Percentiles rank a stretch among this genome's conserved stretches.
Conservation (phyloP, 2,113 vertebrate genomes). For the Otolemur garnettii region DNA sequence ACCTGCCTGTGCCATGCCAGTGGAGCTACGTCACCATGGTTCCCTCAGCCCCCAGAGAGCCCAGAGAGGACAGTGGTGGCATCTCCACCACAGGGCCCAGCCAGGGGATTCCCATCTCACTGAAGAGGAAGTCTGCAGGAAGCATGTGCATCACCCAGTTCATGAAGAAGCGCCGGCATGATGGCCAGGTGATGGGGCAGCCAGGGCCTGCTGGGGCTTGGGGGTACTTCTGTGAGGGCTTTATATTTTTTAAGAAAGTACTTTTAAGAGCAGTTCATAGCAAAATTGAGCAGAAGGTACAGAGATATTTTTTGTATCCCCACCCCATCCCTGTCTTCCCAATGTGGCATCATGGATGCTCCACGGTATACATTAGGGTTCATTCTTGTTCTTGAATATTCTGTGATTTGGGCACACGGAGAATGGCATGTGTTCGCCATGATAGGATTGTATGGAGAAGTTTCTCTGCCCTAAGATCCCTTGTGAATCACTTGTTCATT, state of each 20-base stretch:
- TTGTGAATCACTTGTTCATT: fast-evolving
- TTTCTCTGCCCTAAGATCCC: not conserved
- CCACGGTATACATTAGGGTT: fast-evolving
- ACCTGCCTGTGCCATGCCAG: conserved; percentile 94
- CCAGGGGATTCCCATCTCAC: conserved; percentile 84
- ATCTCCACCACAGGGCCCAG: not conserved
- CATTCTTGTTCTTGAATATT: no score
- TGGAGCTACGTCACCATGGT: conserved; percentile 94
- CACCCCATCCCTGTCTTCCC: no score
- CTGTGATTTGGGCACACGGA: not conserved
- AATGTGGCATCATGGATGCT: no score
- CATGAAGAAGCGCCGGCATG: conserved; percentile 92
- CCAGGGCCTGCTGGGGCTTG: not conserved
- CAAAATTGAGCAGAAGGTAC: not conserved
- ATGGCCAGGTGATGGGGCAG: conserved; percentile 87
- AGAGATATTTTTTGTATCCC: not conserved
- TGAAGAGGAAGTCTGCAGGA: conserved; percentile 91
- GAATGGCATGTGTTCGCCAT: fast-evolving
- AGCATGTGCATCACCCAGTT: conserved; percentile 98
- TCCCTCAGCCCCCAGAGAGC: conserved; percentile 88
- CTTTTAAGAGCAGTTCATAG: not conserved
- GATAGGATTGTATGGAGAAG: no score
- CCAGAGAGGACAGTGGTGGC: conserved; percentile 89
- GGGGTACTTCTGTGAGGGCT: not conserved
- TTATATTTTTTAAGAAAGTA: not conserved